Evolutionary conservation across 2,888 invertebrate genomes (phyloP).

Genomic region (Blastobasis adustella): DNA sequence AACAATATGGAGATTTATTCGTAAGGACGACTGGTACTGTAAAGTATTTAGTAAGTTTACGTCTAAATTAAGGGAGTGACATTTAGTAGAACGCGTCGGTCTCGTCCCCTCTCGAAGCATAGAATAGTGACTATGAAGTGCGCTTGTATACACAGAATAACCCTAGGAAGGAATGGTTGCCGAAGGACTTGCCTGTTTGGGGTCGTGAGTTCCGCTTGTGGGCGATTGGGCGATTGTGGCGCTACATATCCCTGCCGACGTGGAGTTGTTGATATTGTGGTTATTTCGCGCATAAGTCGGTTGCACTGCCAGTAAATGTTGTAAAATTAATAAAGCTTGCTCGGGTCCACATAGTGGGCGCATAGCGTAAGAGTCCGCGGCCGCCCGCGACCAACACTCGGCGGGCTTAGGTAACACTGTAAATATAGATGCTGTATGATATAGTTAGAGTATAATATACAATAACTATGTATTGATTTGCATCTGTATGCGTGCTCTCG

Average conservation of each 20-base stretch:
- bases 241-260: slow-evolving; percentile 58
- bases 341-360: slow-evolving; percentile 56
- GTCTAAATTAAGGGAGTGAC: slow-evolving; percentile 22
- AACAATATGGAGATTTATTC: slow-evolving; percentile 18
- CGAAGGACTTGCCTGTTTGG: too few species aligned
- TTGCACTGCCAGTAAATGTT: slow-evolving; percentile 64
- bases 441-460: slow-evolving; percentile 51
- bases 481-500: slow-evolving; percentile 64
- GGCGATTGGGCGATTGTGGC: slow-evolving; percentile 36
- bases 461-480: slow-evolving; percentile 45
- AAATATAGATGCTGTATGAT: slow-evolving; percentile 72
- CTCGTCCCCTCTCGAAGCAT: slow-evolving; percentile 15
- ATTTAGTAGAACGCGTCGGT: slow-evolving; percentile 19
- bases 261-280: slow-evolving; percentile 7
- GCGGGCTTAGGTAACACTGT: slow-evolving; percentile 41
- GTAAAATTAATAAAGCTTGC: slow-evolving; percentile 43
- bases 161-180: too few species aligned
- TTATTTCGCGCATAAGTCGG: slow-evolving; percentile 39
- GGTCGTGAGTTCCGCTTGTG: too few species aligned
- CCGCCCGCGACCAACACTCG: slow-evolving; percentile 9
- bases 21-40: slow-evolving; percentile 41
- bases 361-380: slow-evolving; percentile 27
- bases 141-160: too few species aligned
- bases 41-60: slow-evolving; percentile 10
- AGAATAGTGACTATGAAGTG: slow-evolving; percentile 18